Conservation (phyloP, 2,113 vertebrate genomes). For the Eurystomus gularis region DNA sequence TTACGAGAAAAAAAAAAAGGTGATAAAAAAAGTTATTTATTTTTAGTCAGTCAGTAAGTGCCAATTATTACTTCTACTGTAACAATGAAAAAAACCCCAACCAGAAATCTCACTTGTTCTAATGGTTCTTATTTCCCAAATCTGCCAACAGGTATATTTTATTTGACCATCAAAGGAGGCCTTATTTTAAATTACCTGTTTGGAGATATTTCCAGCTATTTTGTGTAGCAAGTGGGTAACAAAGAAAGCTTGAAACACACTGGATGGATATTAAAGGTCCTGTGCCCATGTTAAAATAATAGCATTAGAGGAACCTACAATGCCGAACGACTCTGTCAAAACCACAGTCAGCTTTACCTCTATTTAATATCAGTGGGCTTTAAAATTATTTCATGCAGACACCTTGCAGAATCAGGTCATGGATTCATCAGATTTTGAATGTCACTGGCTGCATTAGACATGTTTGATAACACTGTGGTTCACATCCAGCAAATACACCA, state of each 20-base stretch:
- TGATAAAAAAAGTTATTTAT: not conserved
- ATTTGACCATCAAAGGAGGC: not conserved
- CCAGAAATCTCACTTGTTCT: not conserved
- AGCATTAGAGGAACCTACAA: not conserved
- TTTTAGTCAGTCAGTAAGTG: not conserved
- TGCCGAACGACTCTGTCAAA: not conserved
- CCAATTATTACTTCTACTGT: not conserved
- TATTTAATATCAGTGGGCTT: not conserved
- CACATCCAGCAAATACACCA: not conserved
- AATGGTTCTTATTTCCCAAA: not conserved
- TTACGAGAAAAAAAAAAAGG: not conserved
- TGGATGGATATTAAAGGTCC: not conserved
- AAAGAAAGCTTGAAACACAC: not conserved
- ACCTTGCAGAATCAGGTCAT: not conserved
- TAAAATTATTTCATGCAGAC: not conserved
- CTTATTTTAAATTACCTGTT: not conserved
- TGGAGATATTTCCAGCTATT: not conserved
- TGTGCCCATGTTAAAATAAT: not conserved
- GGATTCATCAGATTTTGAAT: constrained; percentile 21
- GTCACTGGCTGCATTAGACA: constrained; percentile 13
- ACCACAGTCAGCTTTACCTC: not conserved
- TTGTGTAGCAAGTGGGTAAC: not conserved
- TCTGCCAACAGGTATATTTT: not conserved
- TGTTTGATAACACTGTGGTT: not conserved
- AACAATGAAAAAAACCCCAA: not conserved